These are phyloP conservation scores for Periophthalmus modestus DNA, from an alignment of 2,113 vertebrate species.

Conservation along the genomic window DNA sequence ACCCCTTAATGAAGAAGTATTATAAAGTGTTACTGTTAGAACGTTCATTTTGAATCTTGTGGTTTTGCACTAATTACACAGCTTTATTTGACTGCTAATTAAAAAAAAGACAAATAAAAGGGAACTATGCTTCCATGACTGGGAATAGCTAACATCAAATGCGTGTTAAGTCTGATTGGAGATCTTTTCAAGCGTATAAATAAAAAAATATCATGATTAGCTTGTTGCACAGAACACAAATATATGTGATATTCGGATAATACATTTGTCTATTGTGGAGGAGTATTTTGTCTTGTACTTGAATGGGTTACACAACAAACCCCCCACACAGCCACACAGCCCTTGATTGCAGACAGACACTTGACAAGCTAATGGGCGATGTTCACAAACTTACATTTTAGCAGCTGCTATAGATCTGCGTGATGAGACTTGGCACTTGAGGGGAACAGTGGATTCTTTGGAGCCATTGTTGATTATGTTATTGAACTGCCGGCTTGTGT, in stretches of 20 bases:
- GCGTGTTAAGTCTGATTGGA: not conserved
- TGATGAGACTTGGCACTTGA: slow-evolving; percentile 42
- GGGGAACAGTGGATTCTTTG: slow-evolving; percentile 28
- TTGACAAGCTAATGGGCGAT: slow-evolving; percentile 12
- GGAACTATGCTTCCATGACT: too few species aligned
- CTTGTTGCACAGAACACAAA: not conserved
- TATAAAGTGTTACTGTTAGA: too few species aligned
- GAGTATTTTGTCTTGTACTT: not conserved
- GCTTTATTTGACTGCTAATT: too few species aligned
- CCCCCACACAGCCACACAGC: not conserved
- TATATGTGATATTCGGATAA: not conserved
- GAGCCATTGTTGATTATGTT: slow-evolving; percentile 37
- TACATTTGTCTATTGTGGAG: not conserved
- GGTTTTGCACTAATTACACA: too few species aligned
- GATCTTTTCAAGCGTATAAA: not conserved
- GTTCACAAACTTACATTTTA: slow-evolving; percentile 29
- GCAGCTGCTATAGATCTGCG: slow-evolving; percentile 40
- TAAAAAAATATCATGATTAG: not conserved
- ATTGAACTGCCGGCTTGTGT: slow-evolving; percentile 47
- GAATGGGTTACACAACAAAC: not conserved
- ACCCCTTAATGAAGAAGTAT: too few species aligned
- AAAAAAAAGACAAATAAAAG: too few species aligned
- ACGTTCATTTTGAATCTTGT: too few species aligned
- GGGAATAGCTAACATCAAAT: too few species aligned
- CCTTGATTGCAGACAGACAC: slow-evolving; percentile 6